Evolutionary conservation across 1,140 invertebrate genomes (phyloP).

Genomic region (Drosophila bifasciata): DNA sequence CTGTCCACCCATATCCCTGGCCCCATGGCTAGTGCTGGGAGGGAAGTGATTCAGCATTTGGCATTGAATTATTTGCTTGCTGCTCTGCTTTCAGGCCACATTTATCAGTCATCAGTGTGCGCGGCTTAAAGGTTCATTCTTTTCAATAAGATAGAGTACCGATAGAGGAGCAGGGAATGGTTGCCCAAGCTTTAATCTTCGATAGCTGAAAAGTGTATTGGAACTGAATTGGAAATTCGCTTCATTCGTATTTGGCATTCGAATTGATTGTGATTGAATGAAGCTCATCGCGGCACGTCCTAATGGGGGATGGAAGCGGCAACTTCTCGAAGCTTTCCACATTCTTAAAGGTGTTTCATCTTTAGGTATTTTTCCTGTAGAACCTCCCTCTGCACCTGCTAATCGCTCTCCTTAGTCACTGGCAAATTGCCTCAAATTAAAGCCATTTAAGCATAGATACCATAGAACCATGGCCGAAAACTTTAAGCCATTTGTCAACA

Average conservation of each 20-base stretch:
- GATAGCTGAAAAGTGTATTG: too few relatives aligned
- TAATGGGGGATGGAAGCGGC: too few relatives aligned
- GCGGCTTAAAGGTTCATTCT: slow-evolving; percentile 31
- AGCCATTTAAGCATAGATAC: slow-evolving; percentile 32
- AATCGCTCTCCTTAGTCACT: background rate
- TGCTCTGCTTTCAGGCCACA: slow-evolving; percentile 40
- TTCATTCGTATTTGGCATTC: too few relatives aligned
- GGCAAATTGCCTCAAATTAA: slow-evolving; percentile 52
- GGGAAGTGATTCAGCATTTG: slow-evolving; percentile 66
- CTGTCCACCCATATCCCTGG: slow-evolving; percentile 15
- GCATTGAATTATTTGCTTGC: slow-evolving; percentile 64
- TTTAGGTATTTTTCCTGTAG: too few relatives aligned
- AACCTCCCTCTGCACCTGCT: background rate
- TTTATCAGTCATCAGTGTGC: slow-evolving; percentile 59
- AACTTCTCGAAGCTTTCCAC: too few relatives aligned
- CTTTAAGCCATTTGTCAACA: slow-evolving; percentile 75
- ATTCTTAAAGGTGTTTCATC: too few relatives aligned
- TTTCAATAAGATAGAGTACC: slow-evolving; percentile 53
- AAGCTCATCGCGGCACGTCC: too few relatives aligned
- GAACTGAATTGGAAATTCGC: too few relatives aligned
- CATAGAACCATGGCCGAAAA: slow-evolving; percentile 37
- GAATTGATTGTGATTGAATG: too few relatives aligned
- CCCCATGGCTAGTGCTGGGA: slow-evolving; percentile 34
- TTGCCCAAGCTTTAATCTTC: background rate
- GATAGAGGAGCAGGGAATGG: slow-evolving; percentile 30